Conservation (phyloP, 2,888 invertebrate genomes). For the Erynnis tages region DNA sequence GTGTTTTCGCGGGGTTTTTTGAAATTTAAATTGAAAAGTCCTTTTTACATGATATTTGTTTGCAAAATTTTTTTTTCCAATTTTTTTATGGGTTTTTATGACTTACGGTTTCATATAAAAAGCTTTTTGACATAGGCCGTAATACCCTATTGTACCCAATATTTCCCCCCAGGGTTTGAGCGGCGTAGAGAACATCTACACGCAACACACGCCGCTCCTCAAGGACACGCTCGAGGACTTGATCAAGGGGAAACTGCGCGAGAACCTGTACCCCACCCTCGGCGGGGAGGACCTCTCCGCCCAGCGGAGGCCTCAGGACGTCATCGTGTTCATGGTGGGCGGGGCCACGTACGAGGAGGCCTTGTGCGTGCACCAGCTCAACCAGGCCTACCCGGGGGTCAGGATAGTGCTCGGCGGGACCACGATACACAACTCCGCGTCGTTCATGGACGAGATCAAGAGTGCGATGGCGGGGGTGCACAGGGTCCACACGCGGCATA, state of each 20-base stretch:
- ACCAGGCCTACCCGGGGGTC: slow-evolving; percentile 85
- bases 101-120: too few species aligned
- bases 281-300: slow-evolving; percentile 80
- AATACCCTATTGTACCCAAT: too few species aligned
- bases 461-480: slow-evolving; percentile 84
- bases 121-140: too few species aligned
- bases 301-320: slow-evolving; percentile 89
- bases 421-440: slow-evolving; percentile 92
- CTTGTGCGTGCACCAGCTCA: slow-evolving; percentile 89
- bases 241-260: slow-evolving; percentile 93
- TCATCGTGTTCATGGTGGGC: slow-evolving; percentile 98
- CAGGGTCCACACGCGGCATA: slow-evolving; percentile 83
- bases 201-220: slow-evolving; percentile 97
- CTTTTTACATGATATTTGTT: too few species aligned
- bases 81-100: too few species aligned
- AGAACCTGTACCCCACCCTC: slow-evolving; percentile 91
- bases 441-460: slow-evolving; percentile 89
- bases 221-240: slow-evolving; percentile 94
- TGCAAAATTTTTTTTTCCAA: too few species aligned
- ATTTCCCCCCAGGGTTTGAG: slow-evolving; percentile 84
- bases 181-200: slow-evolving; percentile 99
- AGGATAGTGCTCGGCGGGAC: slow-evolving; percentile 95
- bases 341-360: slow-evolving; percentile 99
- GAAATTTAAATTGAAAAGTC: too few species aligned
- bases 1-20: too few species aligned